These are phyloP conservation scores for Drosophila persimilis DNA, from an alignment of 1,140 invertebrate genomes.

Conservation along the genomic window DNA sequence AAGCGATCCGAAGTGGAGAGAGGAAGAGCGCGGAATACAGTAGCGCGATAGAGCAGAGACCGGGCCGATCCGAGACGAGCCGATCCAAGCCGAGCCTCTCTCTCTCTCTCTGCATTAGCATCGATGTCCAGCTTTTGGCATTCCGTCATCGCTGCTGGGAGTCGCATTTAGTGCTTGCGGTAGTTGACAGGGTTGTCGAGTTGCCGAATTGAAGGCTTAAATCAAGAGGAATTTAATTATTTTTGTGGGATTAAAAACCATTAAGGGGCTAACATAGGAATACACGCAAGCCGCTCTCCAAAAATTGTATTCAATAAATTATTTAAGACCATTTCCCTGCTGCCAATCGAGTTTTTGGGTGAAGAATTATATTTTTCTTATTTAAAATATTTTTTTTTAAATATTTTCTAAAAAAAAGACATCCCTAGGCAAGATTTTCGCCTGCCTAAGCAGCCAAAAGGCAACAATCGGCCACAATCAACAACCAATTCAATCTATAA, in stretches of 20 bases:
- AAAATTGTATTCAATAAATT: no score
- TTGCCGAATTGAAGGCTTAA: no score
- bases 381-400: not conserved
- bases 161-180: constrained; percentile 19
- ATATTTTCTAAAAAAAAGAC: not conserved
- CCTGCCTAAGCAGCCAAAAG: constrained; percentile 27
- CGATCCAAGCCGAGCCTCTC: no score
- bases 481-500: constrained; percentile 68
- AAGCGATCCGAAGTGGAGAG: constrained; percentile 2
- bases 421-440: constrained; percentile 37
- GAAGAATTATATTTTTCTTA: no score
- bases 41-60: constrained; percentile 43
- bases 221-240: no score
- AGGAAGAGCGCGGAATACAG: constrained; percentile 65
- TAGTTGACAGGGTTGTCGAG: constrained; percentile 53
- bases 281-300: no score
- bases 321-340: no score
- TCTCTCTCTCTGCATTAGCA: constrained; percentile 59
- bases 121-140: constrained; percentile 60
- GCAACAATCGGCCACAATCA: constrained; percentile 70
- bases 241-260: no score
- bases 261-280: no score
- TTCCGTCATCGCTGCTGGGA: constrained; percentile 55
- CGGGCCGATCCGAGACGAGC: not conserved
- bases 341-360: no score